Evolutionary conservation across 2,888 invertebrate species (phyloP), one percentile per base, ranked within the genome.

Genomic region (Antheraea assamensis): DNA sequence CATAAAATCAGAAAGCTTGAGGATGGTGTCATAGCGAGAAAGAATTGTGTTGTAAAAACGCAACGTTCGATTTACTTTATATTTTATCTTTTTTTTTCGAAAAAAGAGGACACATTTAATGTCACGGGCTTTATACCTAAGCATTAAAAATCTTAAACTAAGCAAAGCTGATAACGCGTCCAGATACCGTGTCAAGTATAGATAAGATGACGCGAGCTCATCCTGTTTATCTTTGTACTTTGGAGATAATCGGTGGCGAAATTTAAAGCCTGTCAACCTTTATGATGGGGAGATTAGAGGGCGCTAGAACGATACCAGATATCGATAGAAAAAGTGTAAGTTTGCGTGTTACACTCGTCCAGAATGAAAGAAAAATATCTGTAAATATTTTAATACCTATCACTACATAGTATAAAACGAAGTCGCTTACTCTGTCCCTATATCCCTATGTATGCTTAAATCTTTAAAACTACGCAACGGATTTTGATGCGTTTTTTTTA

Each of bases 111-210:
- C 68, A 68, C 35, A n/a, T 35, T 64, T 64, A 68, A 68, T n/a
- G n/a, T n/a, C 31, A 21, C 68, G 1, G n/a, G 35, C 35, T 68
- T n/a, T n/a, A n/a, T 68, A 68, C 35, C 35, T 35, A 15, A 35
- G 68, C 68, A 68, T 68, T 35, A 68, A 68, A 68, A 35, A 19
- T 35, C 66, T 66, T 24, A 49, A 73, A 71, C 35, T 73, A 73
- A 71, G 64, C 24, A 71, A 64, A n/a, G 52, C 24, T 31, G 71
- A 49, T 71, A 73, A 73, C 75, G 76, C 74, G 72, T 72, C 75
- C 35, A 73, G 83, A 83, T 82, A 82, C 76, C 78, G 74, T 72
- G 72, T 77, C 77, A 81, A 21, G 81, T 82, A 81, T 78, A 79
- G 71, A 74, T 73, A 75, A 64, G 15, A 27, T 73, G 74, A 74